Evolutionary conservation across 2,888 invertebrate genomes (phyloP), one percentile per base, ranked within the genome.

Genomic region (Acleris emargana): DNA sequence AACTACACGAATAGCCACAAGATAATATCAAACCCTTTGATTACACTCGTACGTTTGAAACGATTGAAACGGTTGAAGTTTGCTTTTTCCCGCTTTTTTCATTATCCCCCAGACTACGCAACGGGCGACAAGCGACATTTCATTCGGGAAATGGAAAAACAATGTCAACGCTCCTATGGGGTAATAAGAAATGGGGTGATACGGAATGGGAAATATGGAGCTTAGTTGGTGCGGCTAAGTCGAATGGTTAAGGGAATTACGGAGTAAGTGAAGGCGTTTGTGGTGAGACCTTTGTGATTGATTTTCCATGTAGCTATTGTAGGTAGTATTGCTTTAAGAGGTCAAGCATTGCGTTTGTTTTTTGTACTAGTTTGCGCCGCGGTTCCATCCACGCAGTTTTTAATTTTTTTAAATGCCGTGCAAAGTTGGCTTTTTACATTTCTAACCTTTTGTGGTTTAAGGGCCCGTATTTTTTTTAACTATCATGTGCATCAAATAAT

Each of bases 101-200:
- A 54, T 54, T 54, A 54, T 16, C 20, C 16, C 20, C 16, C 42
- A 22, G 6, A 57, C 45, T n/a, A 38, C 38, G 38, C 55, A 13
- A 7, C 55, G 58, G 63, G 53, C 58, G 59, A 69, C 67, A 63
- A 66, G 54, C 63, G 43, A 61, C 66, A 43, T 43, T 69, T 68
- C 70, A 70, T 69, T 68, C 64, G 67, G 67, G 54, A 69, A 74
- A 73, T 73, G 72, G 72, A 69, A 71, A 74, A 74, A 73, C 70
- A 69, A 69, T 67, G 71, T 70, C 61, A 50, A 51, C 60, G 47
- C 25, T 20, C 43, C 43, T 43, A 28, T 38, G 38, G 11, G 43
- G 28, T 32, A 45, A 38, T 53, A 53, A 16, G 28, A 17, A 20
- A 54, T 45, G 45, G 16, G 43, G 28, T 32, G 38, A 53, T 53